These are phyloP conservation scores for Merluccius polli DNA, from an alignment of 2,797 vertebrate genomes.

Conservation along the genomic window DNA sequence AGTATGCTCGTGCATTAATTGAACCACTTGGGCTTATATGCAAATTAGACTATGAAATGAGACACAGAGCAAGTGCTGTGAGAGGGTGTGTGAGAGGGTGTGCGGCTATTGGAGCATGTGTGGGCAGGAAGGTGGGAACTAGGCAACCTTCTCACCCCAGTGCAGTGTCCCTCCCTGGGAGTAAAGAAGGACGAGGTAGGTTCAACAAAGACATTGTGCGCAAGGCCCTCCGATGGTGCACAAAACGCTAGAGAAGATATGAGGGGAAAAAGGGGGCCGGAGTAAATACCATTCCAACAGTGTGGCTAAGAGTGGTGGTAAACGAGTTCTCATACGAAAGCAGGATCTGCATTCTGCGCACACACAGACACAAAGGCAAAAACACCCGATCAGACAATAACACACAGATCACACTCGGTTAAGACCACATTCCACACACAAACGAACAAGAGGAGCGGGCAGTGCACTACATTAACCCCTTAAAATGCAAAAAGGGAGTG, in stretches of 20 bases:
- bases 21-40: conserved; percentile 56
- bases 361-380: conserved; percentile 25
- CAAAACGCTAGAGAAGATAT: conserved; percentile 49
- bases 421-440: conserved; percentile 12
- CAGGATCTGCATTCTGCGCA: conserved; percentile 48
- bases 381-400: conserved; percentile 27
- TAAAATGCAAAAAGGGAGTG: conserved; percentile 44
- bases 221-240: conserved; percentile 43
- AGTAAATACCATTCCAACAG: conserved; percentile 49
- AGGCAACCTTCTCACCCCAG: conserved; percentile 75
- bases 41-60: conserved; percentile 50
- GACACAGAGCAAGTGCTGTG: conserved; percentile 22
- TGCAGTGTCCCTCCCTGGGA: conserved; percentile 53
- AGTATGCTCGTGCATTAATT: conserved; percentile 62
- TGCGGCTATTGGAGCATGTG: conserved; percentile 28
- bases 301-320: conserved; percentile 53
- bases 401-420: conserved; percentile 18
- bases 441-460: conserved; percentile 39
- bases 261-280: conserved; percentile 31
- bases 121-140: conserved; percentile 74
- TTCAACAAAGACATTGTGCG: conserved; percentile 44
- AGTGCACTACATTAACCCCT: conserved; percentile 26
- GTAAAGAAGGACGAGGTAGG: conserved; percentile 53
- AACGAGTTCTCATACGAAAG: neutral
- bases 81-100: neutral